Base-by-base conservation (phyloP, 2,797 vertebrate genomes). In the Cyprinella venusta region DNA sequence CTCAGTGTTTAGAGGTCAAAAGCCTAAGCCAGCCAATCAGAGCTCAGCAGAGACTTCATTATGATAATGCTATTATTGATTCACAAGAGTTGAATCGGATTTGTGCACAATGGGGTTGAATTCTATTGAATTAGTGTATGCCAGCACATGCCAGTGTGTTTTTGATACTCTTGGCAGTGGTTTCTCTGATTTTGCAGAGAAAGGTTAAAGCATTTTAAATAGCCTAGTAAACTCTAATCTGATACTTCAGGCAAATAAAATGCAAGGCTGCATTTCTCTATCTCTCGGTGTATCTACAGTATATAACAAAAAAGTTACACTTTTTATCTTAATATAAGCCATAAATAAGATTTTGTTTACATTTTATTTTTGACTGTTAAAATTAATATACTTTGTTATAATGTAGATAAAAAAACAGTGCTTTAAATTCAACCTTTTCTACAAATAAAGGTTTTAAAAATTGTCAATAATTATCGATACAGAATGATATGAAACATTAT, bases 31-130 rank as follows among this genome's bases (percentile, higher is more conserved):
- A 79, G 81, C 81, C 85, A 86, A 83, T 86, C 81, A 83, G 42
- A 83, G 54, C 64, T 9, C 33, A 75, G 40, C 40, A 68, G 40
- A 71, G 70, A 76, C 65, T 86, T 86, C 64, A 86, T 88, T 86
- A 83, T 59, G 70, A 40, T 75, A 59, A 85, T 80, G 80, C 83
- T 64, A 65, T 80, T 80, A 88, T 85, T 86, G 84, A 82, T 86
- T 83, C 82, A 70, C 67, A 61, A 69, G 81, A 54, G 40, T 64
- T 61, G 65, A 83, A 78, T 78, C 30, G 4, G 21, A 71, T 83
- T 83, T 63, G 82, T 61, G 74, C 54, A 63, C 65, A 78, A 78
- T 70, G 16, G 67, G 65, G 64, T 50, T 61, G 75, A 78, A 61
- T 63, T 77, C 16, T 70, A 83, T 70, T 50, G 65, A 30, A 83